phyloP scores from a whole-genome alignment of 92 coral and sea anemone species.

The Diadumene lineata region DNA sequence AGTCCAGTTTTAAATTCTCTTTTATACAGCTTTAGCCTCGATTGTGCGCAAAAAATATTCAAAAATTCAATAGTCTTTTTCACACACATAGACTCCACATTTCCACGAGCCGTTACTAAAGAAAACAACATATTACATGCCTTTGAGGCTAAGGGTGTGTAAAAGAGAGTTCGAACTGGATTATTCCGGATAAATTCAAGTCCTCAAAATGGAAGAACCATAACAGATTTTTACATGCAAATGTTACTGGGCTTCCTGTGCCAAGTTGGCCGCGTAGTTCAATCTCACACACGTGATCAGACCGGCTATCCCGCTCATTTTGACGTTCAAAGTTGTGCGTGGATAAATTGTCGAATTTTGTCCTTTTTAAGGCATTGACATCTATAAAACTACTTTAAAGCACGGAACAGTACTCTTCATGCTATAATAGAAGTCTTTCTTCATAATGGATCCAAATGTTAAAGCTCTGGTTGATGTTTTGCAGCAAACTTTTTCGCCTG shows the following conservation, averaged over 20 bases:
- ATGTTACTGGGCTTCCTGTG: neutral
- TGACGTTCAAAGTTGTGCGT: constrained; percentile 20
- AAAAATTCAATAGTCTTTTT: too few species aligned
- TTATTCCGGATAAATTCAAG: too few species aligned
- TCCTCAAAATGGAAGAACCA: too few species aligned
- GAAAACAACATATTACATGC: too few species aligned
- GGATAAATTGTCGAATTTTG: neutral
- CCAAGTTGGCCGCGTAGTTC: neutral
- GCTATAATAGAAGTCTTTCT: constrained; percentile 16
- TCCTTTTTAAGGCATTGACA: neutral
- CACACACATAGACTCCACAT: too few species aligned
- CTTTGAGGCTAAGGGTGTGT: too few species aligned
- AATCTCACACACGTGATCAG: constrained; percentile 7
- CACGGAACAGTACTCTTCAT: neutral
- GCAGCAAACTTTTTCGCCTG: constrained; percentile 81
- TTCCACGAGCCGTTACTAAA: too few species aligned
- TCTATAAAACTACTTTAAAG: neutral
- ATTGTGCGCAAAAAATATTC: too few species aligned
- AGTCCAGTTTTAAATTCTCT: too few species aligned
- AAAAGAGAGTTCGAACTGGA: too few species aligned
- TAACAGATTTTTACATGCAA: neutral
- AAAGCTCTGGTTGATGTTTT: constrained; percentile 68
- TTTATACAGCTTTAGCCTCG: too few species aligned
- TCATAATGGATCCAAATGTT: constrained; percentile 52
- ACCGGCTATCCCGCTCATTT: constrained; percentile 4